These are phyloP conservation scores for Uromys caudimaculatus DNA, from an alignment of 2,797 vertebrate species.

Conservation along the genomic window DNA sequence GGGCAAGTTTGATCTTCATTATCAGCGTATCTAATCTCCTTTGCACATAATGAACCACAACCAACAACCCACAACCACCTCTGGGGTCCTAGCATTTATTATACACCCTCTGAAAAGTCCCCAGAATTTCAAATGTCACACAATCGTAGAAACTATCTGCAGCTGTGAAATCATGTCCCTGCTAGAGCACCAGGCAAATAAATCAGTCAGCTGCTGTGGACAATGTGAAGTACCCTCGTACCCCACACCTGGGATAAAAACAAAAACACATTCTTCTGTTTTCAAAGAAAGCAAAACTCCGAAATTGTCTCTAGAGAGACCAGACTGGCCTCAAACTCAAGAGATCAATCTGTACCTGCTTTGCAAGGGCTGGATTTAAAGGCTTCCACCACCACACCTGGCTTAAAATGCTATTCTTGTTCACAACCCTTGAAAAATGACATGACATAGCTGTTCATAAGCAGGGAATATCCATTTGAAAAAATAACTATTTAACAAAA, in stretches of 20 bases:
- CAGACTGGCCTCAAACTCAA: neutral
- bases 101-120: neutral
- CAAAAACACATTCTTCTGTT: neutral
- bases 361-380: neutral
- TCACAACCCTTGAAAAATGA: neutral
- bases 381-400: neutral
- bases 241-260: neutral
- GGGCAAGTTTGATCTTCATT: neutral
- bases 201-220: neutral
- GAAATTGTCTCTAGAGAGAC: neutral
- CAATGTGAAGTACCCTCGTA: neutral
- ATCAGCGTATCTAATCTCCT: neutral
- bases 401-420: neutral
- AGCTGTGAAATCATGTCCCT: neutral
- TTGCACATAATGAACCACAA: neutral
- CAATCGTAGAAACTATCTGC: neutral
- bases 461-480: neutral
- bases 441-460: neutral
- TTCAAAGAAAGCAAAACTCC: no score
- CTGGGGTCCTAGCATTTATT: neutral
- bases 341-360: neutral
- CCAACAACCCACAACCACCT: neutral
- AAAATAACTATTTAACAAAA: neutral
- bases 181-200: neutral
- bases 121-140: neutral